Conservation (phyloP, 2,797 vertebrate species). For the Pseudomugil tenellus region DNA sequence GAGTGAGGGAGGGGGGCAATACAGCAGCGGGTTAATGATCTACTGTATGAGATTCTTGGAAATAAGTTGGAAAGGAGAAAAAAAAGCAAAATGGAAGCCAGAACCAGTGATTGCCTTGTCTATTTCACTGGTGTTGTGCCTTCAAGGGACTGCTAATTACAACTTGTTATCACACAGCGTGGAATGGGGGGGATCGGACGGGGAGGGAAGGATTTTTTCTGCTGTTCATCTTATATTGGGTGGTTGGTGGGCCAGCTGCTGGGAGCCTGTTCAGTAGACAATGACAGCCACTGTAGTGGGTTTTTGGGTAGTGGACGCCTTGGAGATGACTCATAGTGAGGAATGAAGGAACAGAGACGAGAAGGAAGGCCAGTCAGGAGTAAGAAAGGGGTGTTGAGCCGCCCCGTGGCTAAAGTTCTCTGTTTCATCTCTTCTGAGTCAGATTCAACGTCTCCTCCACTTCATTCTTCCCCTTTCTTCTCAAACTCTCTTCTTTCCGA, state of each 20-base stretch:
- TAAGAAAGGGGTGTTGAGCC: slow-evolving; percentile 48
- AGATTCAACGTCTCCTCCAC: slow-evolving; percentile 42
- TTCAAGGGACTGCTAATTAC: slow-evolving; percentile 70
- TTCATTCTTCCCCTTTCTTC: slow-evolving; percentile 25
- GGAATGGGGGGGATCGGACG: slow-evolving; percentile 42
- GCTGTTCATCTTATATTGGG: slow-evolving; percentile 16
- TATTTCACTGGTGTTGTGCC: slow-evolving; percentile 56
- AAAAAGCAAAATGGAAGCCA: slow-evolving; percentile 39
- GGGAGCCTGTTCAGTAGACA: slow-evolving; percentile 57
- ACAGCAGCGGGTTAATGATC: slow-evolving; percentile 65
- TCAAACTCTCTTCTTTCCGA: slow-evolving; percentile 32
- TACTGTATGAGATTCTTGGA: slow-evolving; percentile 54
- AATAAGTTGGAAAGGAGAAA: slow-evolving; percentile 45
- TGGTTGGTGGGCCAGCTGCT: slow-evolving; percentile 38
- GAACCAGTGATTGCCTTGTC: slow-evolving; percentile 33
- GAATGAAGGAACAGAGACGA: slow-evolving; percentile 66
- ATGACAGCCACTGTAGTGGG: slow-evolving; percentile 78
- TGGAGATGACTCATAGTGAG: slow-evolving; percentile 78
- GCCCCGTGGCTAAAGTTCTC: slow-evolving; percentile 60
- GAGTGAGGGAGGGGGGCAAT: slow-evolving; percentile 29
- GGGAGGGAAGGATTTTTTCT: neutral
- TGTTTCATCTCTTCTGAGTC: slow-evolving; percentile 69
- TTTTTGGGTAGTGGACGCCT: slow-evolving; percentile 69
- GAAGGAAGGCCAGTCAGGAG: slow-evolving; percentile 56
- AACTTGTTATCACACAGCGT: slow-evolving; percentile 49